A percentile compares a stretch with the other conserved stretches of the same genome.
These are phyloP conservation scores for Cinclus cinclus DNA, from an alignment of 2,113 vertebrate genomes.

Conservation along the genomic window DNA sequence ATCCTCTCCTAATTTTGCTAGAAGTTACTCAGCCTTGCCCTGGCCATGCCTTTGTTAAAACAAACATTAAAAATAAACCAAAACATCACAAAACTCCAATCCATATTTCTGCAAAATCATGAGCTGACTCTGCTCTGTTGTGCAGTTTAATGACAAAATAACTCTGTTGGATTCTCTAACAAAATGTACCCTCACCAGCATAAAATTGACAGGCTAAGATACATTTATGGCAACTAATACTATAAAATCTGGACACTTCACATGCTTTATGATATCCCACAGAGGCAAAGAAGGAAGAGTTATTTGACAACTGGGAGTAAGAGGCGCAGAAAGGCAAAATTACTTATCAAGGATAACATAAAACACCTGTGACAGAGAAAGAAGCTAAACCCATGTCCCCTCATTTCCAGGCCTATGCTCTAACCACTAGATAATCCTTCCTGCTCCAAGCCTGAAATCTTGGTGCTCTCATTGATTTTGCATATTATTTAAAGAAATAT, in stretches of 20 bases:
- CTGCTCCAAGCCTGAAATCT: background rate
- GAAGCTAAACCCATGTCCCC: background rate
- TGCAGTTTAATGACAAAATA: background rate
- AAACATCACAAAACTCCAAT: background rate
- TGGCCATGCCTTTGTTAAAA: background rate
- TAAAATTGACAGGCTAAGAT: constrained; percentile 36
- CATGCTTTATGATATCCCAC: constrained; percentile 30
- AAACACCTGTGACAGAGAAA: background rate
- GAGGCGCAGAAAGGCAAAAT: constrained; percentile 25
- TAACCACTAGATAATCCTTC: background rate
- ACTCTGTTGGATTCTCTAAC: background rate
- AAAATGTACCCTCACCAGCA: background rate
- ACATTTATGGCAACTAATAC: constrained; percentile 13
- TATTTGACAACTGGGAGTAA: constrained; percentile 38
- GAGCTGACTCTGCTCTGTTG: background rate
- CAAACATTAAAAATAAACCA: background rate
- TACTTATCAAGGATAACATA: constrained; percentile 15
- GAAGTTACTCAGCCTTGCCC: background rate
- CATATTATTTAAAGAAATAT: background rate
- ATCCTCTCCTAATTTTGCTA: background rate
- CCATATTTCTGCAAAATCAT: background rate
- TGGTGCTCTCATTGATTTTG: background rate
- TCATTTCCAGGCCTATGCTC: background rate
- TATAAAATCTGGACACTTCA: constrained; percentile 42
- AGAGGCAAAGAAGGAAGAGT: constrained; percentile 16